These are phyloP conservation scores for Spodoptera frugiperda DNA, from an alignment of 1,140 invertebrate species.

Conservation along the genomic window DNA sequence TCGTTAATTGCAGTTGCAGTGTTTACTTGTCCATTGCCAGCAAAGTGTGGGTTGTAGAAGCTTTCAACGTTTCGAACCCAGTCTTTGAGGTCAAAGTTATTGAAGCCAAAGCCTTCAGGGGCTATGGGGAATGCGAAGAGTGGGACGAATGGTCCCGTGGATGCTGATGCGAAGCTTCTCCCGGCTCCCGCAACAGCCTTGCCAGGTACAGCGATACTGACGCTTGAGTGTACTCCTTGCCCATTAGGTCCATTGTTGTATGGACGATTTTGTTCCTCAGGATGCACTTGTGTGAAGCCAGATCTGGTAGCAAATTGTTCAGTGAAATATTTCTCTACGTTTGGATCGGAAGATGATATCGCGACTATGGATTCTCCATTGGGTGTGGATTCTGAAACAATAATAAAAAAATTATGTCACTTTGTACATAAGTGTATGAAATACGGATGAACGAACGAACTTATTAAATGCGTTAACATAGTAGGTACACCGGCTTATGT, in stretches of 20 bases:
- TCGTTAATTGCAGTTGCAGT: slow-evolving; percentile 58
- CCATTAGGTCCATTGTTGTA: background rate
- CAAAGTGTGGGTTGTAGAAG: slow-evolving; percentile 54
- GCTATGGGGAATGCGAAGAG: slow-evolving; percentile 52
- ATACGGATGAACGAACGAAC: too few species aligned
- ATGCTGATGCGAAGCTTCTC: slow-evolving; percentile 50
- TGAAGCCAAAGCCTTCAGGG: slow-evolving; percentile 46
- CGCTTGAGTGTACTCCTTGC: slow-evolving; percentile 35
- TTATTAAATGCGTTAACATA: too few species aligned
- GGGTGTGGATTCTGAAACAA: slow-evolving; percentile 56
- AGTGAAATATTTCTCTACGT: slow-evolving; percentile 51
- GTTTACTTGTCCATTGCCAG: slow-evolving; percentile 51
- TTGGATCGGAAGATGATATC: slow-evolving; percentile 54
- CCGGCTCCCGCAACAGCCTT: slow-evolving; percentile 48
- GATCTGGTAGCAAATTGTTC: slow-evolving; percentile 37
- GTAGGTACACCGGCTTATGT: too few species aligned
- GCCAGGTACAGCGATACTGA: slow-evolving; percentile 48
- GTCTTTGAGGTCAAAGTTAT: slow-evolving; percentile 40
- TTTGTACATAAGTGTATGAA: too few species aligned
- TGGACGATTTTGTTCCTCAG: slow-evolving; percentile 19
- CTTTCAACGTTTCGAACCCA: slow-evolving; percentile 56
- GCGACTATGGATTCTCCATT: slow-evolving; percentile 52
- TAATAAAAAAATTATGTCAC: background rate
- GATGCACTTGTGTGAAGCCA: slow-evolving; percentile 26
- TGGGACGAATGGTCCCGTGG: slow-evolving; percentile 48